Percentiles rank a stretch among this genome's conserved stretches.
These are phyloP conservation scores for Brachionus plicatilis DNA, from an alignment of 1,140 invertebrate species.

Conservation along the genomic window DNA sequence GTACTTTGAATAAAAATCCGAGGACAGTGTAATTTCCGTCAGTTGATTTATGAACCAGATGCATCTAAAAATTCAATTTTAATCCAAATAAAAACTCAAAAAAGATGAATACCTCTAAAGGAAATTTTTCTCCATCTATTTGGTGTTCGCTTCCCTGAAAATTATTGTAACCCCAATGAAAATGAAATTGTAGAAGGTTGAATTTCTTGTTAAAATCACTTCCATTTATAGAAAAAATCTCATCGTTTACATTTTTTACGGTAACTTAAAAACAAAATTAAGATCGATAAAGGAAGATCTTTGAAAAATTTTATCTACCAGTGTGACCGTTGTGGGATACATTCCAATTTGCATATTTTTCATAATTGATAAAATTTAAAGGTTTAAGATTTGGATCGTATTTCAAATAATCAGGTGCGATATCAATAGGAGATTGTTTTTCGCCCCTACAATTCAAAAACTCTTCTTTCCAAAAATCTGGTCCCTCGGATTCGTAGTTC, in stretches of 20 bases:
- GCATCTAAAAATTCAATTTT: not conserved
- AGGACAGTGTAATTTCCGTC: conserved; percentile 23
- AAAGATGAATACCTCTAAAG: conserved; percentile 5
- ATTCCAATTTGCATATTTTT: conserved; percentile 40
- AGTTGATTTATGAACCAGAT: conserved; percentile 22
- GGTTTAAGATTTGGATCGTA: conserved; percentile 43
- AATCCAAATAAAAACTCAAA: not conserved
- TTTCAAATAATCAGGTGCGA: conserved; percentile 41
- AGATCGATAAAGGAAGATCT: not conserved
- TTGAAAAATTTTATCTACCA: not conserved
- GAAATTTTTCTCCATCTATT: conserved; percentile 31
- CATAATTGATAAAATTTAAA: conserved; percentile 43
- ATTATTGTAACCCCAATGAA: conserved; percentile 40
- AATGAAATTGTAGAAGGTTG: conserved; percentile 38
- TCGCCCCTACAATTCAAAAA: conserved; percentile 42
- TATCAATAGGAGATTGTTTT: conserved; percentile 38
- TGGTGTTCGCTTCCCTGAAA: conserved; percentile 34
- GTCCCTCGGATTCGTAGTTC: conserved; percentile 43
- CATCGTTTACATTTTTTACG: not conserved
- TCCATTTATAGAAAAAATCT: not conserved
- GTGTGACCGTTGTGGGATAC: conserved; percentile 45
- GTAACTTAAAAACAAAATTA: not conserved
- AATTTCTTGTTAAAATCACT: conserved; percentile 15
- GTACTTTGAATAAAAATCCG: conserved; percentile 31
- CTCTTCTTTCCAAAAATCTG: conserved; percentile 44